Conservation (phyloP, 2,113 vertebrate species). For the Gambusia holbrooki region DNA sequence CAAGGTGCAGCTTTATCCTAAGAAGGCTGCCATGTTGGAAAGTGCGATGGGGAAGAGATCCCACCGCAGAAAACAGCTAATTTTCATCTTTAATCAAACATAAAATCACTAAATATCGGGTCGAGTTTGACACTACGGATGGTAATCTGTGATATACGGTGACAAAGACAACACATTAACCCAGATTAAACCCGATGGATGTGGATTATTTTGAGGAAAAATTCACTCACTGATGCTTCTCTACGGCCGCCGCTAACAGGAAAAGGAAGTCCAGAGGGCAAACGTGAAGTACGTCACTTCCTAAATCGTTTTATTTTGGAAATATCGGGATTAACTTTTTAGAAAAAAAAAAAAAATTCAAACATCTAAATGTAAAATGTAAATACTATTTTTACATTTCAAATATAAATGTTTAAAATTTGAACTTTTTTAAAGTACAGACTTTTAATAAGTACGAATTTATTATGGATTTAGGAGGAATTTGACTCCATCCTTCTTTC, state of each 20-base stretch:
- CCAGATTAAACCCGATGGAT: constrained; percentile 63
- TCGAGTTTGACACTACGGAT: accelerated
- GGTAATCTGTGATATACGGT: accelerated
- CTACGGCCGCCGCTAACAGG: constrained; percentile 75
- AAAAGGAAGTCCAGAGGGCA: constrained; percentile 77
- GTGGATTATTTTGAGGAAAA: constrained; percentile 62
- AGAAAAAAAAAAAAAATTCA: too few relatives aligned
- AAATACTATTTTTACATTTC: too few relatives aligned
- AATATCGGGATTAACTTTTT: too few relatives aligned
- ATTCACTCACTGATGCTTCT: constrained; percentile 79
- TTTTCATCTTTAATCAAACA: neutral
- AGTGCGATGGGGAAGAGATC: neutral
- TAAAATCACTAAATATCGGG: constrained; percentile 8
- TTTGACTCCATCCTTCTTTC: too few relatives aligned
- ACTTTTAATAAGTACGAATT: too few relatives aligned
- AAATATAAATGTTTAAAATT: too few relatives aligned
- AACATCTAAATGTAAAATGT: too few relatives aligned
- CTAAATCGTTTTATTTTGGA: constrained; percentile 1
- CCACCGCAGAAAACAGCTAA: neutral
- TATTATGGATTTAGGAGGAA: too few relatives aligned
- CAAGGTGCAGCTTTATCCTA: neutral
- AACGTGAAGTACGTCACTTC: constrained; percentile 73
- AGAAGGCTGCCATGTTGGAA: constrained; percentile 70
- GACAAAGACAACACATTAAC: accelerated
- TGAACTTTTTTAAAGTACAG: too few relatives aligned